phyloP scores from a whole-genome alignment of 1,140 invertebrate genomes.

The Dreissena rostriformis region DNA sequence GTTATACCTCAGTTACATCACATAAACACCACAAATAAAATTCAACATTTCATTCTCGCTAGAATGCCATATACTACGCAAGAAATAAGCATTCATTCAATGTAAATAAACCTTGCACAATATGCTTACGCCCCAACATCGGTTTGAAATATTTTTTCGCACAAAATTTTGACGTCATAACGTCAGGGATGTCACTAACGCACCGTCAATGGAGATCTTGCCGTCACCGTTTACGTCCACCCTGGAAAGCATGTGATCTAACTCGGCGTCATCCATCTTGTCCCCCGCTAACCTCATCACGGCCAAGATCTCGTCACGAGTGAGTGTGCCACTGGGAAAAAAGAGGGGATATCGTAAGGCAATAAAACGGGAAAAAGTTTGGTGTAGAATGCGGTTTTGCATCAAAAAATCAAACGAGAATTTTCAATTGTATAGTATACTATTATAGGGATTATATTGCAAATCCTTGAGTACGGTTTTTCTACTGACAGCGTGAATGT shows the following conservation, averaged over 20 bases:
- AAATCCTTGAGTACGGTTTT: too few species aligned
- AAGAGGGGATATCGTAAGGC: not conserved
- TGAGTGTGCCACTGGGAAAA: slow-evolving; percentile 40
- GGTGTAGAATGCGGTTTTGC: not conserved
- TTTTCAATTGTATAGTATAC: not conserved
- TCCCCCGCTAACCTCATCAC: slow-evolving; percentile 29
- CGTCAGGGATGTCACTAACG: not conserved
- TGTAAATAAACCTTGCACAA: not conserved
- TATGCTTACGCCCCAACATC: not conserved
- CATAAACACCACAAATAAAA: not conserved
- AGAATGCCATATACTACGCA: not conserved
- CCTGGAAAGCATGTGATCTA: slow-evolving; percentile 12
- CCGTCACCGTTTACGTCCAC: slow-evolving; percentile 39
- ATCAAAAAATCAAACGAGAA: too few species aligned
- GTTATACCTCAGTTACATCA: too few species aligned
- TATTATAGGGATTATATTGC: too few species aligned
- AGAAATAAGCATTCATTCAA: not conserved
- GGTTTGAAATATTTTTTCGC: not conserved
- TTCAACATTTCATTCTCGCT: not conserved
- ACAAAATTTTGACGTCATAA: not conserved
- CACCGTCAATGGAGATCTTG: slow-evolving; percentile 44
- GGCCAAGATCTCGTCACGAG: slow-evolving; percentile 10
- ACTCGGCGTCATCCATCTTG: slow-evolving; percentile 23
- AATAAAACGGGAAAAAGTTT: not conserved
- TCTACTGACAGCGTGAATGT: too few species aligned